Evolutionary conservation across 2,888 invertebrate species (phyloP), one percentile per base, ranked within the genome.

Genomic region (Eupelmus urozonus): DNA sequence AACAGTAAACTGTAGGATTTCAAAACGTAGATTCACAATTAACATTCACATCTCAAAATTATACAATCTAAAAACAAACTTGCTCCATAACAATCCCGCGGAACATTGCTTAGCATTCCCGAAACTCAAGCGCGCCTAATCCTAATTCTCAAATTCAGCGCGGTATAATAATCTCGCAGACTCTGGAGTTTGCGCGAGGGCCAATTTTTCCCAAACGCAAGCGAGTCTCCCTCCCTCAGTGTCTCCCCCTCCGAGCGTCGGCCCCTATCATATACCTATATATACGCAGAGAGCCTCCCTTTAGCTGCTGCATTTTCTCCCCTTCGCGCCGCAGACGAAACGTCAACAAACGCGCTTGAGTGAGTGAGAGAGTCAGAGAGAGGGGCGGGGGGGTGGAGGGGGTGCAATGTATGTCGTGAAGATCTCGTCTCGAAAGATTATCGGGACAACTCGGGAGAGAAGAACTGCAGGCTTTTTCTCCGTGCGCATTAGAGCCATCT

Each of bases 331-430:
- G 71, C 62, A 71, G 71, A 71, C 71, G 62, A 71, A 71, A 71
- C 71, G 71, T 71, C 71, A 71, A 71, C 71, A 71, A 71, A 71
- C 71, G 71, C 55, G 55, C 69, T 42, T 45, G 16, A 16, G 42
- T 45, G 70, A 45, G 25, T 49, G 45, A 45, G 16, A 45, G 45
- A 45, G 13, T 13, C 7, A 34, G 34, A 34, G 13, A 45, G 16
- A 45, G 13, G 45, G 16, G 18, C 40, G 25, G 13, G 27, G 66
- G 13, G 27, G 16, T 51, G 9, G 20, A 59, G 25, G 42, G 23
- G 9, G 18, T 23, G 55, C 16, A 18, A 18, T 53, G 11, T 27
- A 2, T 25, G 11, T 25, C 4, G 34, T n/a, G 34, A 55, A 7
- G 4, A 3, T 40, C 57, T 0, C 29, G 65, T 65, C 63, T 73